Percentiles rank a stretch among this genome's conserved stretches.
phyloP scores from a whole-genome alignment of 2,888 invertebrate species.

The Thecocarcelia acutangulata region DNA sequence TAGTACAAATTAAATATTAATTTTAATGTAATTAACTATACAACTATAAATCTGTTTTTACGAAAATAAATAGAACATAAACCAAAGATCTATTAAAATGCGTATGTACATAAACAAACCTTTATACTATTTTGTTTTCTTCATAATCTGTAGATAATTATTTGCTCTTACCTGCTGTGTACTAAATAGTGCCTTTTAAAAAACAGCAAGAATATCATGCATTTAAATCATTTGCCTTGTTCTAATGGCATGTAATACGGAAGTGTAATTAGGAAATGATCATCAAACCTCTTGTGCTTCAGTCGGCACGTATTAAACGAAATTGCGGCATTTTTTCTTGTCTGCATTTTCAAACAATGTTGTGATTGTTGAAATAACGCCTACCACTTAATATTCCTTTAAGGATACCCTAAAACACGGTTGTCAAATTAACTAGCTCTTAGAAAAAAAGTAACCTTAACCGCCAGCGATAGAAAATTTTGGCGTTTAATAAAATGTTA shows the following conservation, averaged over 20 bases:
- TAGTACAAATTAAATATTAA: constrained; percentile 11
- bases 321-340: constrained; percentile 52
- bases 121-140: too few relatives aligned
- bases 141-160: too few relatives aligned
- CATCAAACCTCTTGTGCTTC: constrained; percentile 70
- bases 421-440: constrained; percentile 60
- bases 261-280: constrained; percentile 60
- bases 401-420: constrained; percentile 59
- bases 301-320: constrained; percentile 72
- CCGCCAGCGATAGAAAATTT: constrained; percentile 40
- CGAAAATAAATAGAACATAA: not conserved
- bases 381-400: constrained; percentile 71
- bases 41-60: too few relatives aligned
- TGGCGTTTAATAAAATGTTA: constrained; percentile 18
- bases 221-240: constrained; percentile 31
- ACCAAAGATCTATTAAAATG: constrained; percentile 9
- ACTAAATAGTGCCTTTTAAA: not conserved
- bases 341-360: constrained; percentile 59
- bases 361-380: constrained; percentile 73
- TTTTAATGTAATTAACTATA: not conserved
- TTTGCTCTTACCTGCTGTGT: constrained; percentile 37
- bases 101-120: too few relatives aligned
- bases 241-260: constrained; percentile 50
- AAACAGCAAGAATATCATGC: constrained; percentile 13
- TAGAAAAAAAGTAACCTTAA: constrained; percentile 60